Evolutionary conservation across 2,797 vertebrate species (phyloP).

Genomic region (Loris lydekkerianus): DNA sequence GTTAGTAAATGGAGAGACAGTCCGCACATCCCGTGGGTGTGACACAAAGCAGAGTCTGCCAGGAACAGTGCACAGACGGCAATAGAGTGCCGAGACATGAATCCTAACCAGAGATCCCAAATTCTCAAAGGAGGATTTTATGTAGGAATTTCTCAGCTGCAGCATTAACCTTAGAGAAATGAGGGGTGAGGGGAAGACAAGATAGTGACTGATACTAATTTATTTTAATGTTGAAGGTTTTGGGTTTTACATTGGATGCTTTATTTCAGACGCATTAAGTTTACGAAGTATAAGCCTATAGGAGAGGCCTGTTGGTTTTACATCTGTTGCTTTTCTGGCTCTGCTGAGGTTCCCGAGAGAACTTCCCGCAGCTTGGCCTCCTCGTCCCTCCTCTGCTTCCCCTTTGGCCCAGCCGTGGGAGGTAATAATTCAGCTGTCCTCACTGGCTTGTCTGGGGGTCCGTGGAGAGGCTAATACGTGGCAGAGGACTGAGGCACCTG

Average conservation of each 20-base stretch:
- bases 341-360: neutral
- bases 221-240: neutral
- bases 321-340: neutral
- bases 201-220: neutral
- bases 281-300: neutral
- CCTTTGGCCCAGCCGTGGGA: neutral
- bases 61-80: rapidly evolving
- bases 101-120: neutral
- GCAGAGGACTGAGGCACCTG: neutral
- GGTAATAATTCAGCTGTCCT: neutral
- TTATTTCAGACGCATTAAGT: neutral
- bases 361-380: neutral
- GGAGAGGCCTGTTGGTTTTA: neutral
- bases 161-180: neutral
- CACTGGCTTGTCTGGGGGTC: neutral
- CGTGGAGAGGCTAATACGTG: neutral
- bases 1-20: neutral
- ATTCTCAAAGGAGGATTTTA: neutral
- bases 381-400: neutral
- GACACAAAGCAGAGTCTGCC: too few species aligned
- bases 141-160: neutral
- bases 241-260: neutral
- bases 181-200: too few species aligned
- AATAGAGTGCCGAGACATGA: neutral
- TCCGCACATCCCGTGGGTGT: too few species aligned